phyloP scores from a whole-genome alignment of 2,113 vertebrate species.

The Lagopus leucura region DNA sequence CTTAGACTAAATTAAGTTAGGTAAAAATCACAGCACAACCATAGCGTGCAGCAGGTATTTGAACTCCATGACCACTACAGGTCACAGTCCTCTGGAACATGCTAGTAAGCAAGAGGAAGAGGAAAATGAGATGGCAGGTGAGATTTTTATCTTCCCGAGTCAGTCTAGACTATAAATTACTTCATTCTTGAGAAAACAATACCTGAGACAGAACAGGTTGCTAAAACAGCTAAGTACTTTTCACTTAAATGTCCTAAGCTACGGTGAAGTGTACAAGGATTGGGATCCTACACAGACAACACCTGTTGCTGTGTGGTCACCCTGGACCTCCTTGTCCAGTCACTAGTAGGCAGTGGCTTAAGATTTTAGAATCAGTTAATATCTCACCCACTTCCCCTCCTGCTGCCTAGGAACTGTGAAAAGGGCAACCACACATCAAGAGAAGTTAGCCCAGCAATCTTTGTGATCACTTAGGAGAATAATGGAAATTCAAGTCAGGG shows the following conservation, averaged over 20 bases:
- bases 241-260: background rate
- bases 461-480: background rate
- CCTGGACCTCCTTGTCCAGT: background rate
- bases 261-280: fast-evolving
- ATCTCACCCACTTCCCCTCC: background rate
- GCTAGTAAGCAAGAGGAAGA: background rate
- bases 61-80: background rate
- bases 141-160: background rate
- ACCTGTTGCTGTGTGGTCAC: background rate
- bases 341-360: background rate
- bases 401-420: background rate
- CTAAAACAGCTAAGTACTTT: background rate
- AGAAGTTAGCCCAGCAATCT: background rate
- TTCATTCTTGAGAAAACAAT: background rate
- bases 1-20: background rate
- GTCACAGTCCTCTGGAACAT: background rate
- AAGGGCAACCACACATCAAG: background rate
- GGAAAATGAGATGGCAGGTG: background rate
- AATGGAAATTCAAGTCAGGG: background rate
- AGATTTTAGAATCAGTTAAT: background rate
- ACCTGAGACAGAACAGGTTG: background rate
- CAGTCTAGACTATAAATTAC: background rate
- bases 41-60: background rate
- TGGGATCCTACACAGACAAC: background rate
- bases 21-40: background rate